A percentile compares a stretch with the other conserved stretches of the same genome.
phyloP scores from a whole-genome alignment of 2,113 vertebrate genomes.

The Columbina picui region DNA sequence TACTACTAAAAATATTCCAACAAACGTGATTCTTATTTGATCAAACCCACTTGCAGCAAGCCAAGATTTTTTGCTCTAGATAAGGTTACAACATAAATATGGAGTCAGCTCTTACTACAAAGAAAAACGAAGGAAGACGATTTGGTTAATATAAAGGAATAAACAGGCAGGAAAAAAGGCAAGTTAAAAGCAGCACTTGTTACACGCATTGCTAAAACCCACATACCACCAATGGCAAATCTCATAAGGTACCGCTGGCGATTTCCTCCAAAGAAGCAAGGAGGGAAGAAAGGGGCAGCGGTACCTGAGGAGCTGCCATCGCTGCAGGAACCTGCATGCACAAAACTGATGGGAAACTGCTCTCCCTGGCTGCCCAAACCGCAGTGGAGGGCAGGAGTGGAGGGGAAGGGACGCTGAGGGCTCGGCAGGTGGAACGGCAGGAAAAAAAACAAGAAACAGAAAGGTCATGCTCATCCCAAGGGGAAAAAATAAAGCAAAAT shows the following conservation, averaged over 20 bases:
- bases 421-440: slow-evolving; percentile 72
- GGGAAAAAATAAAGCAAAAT: slow-evolving; percentile 45
- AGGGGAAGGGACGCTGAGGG: slow-evolving; percentile 77
- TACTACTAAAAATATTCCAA: neutral
- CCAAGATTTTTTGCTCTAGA: neutral
- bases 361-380: slow-evolving; percentile 90
- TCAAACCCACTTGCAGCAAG: neutral
- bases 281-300: slow-evolving; percentile 65
- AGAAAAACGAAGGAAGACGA: neutral
- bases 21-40: neutral
- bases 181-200: slow-evolving; percentile 33
- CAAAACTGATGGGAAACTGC: slow-evolving; percentile 98
- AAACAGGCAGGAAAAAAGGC: slow-evolving; percentile 16
- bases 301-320: slow-evolving; percentile 54
- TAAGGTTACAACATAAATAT: slow-evolving; percentile 22
- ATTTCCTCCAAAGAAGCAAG: slow-evolving; percentile 59
- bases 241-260: slow-evolving; percentile 73
- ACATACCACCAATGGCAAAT: slow-evolving; percentile 48
- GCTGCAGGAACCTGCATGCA: slow-evolving; percentile 87
- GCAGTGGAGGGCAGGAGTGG: slow-evolving; percentile 83
- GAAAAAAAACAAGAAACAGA: slow-evolving; percentile 64
- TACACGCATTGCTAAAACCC: slow-evolving; percentile 8
- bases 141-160: slow-evolving; percentile 23
- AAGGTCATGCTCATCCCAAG: slow-evolving; percentile 75
- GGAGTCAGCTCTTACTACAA: slow-evolving; percentile 58